Conservation (phyloP, 2,888 invertebrate genomes). For the Tipula lateralis region DNA sequence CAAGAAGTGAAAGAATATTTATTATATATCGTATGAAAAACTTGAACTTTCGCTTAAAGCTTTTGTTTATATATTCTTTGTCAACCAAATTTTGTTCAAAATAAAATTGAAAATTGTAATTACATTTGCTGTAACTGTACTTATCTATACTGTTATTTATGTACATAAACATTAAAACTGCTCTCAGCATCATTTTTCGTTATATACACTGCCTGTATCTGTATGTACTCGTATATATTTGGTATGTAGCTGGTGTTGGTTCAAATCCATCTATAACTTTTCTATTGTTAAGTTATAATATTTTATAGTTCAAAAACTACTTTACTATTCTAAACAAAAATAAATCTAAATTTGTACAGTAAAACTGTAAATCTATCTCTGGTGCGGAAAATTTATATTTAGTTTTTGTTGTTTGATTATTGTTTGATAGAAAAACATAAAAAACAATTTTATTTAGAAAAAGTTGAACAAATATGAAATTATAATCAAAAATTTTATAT, state of each 20-base stretch:
- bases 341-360: neutral
- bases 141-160: neutral
- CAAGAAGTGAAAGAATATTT: neutral
- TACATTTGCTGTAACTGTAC: neutral
- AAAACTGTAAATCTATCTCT: neutral
- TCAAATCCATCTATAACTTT: neutral
- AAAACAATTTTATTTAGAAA: neutral
- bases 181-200: neutral
- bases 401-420: neutral
- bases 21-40: neutral
- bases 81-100: neutral
- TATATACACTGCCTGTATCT: neutral
- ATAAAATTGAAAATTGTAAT: neutral
- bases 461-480: neutral
- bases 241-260: too few species aligned
- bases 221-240: neutral
- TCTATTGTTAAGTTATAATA: neutral
- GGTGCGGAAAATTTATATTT: neutral
- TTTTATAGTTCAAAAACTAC: neutral
- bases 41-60: neutral
- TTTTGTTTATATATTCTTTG: neutral
- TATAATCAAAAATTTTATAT: neutral
- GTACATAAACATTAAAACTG: neutral
- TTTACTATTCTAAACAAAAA: neutral
- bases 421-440: neutral